phyloP scores from a whole-genome alignment of 2,797 vertebrate genomes.

The Glyptemys insculpta region DNA sequence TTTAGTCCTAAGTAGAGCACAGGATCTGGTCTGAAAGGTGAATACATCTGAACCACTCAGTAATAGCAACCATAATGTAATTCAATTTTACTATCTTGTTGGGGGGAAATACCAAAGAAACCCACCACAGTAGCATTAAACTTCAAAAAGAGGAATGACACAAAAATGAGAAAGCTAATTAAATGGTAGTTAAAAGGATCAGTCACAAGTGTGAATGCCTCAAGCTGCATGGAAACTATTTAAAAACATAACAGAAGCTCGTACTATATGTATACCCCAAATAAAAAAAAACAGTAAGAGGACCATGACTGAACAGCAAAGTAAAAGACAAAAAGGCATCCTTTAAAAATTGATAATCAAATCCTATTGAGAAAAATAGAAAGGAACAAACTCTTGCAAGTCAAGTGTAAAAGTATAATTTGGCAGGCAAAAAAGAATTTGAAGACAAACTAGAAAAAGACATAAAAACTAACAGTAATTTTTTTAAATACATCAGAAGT shows the following conservation, averaged over 20 bases:
- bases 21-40: too few relatives aligned
- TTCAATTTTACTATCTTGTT: too few relatives aligned
- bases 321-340: background rate
- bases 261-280: background rate
- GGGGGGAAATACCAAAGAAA: too few relatives aligned
- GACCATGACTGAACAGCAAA: background rate
- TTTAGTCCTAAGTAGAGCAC: too few relatives aligned
- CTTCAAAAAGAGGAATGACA: too few relatives aligned
- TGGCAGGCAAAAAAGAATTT: background rate
- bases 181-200: background rate
- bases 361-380: background rate
- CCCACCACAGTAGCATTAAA: too few relatives aligned
- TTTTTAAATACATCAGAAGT: background rate
- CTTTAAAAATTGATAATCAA: background rate
- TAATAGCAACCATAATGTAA: too few relatives aligned
- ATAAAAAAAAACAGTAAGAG: background rate
- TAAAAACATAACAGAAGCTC: too few relatives aligned
- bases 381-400: background rate
- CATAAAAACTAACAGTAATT: background rate
- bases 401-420: background rate
- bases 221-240: background rate
- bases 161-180: background rate
- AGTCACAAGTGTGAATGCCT: background rate
- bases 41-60: too few relatives aligned
- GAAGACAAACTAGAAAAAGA: background rate